Percentiles rank a stretch among this genome's conserved stretches.
Evolutionary conservation across 53 echinoderm and acorn worm genomes (phyloP).

Genomic region (Echinarachnius parma): DNA sequence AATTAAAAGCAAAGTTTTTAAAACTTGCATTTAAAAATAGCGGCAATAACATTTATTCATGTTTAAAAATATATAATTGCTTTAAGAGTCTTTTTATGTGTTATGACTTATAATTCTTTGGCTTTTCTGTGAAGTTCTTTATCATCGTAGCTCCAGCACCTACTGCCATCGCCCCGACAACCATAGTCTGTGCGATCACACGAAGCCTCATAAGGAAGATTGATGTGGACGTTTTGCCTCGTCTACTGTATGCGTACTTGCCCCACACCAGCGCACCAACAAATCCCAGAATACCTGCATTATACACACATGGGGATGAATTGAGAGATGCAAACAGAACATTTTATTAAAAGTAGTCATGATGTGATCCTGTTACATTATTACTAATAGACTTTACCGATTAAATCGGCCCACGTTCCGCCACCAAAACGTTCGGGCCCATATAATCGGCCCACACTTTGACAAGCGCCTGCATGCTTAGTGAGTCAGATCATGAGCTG

Average conservation of each 20-base stretch:
- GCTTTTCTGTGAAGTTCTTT: conserved; percentile 39
- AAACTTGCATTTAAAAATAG: too few species aligned
- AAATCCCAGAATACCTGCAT: conserved; percentile 79
- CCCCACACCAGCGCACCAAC: conserved; percentile 73
- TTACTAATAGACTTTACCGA: too few species aligned
- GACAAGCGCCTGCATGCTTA: conserved; percentile 1
- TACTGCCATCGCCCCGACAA: conserved; percentile 86
- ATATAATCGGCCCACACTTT: too few species aligned
- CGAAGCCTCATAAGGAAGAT: conserved; percentile 86
- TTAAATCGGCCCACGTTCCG: too few species aligned
- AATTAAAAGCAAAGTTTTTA: too few species aligned
- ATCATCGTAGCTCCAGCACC: conserved; percentile 67
- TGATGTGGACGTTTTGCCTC: conserved; percentile 75
- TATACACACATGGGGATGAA: neutral
- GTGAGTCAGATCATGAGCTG: too few species aligned
- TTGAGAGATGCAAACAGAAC: neutral
- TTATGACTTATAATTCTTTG: too few species aligned
- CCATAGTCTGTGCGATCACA: conserved; percentile 77
- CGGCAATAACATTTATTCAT: too few species aligned
- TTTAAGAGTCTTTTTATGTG: too few species aligned
- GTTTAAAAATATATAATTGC: too few species aligned
- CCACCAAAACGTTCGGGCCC: too few species aligned
- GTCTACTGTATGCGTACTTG: conserved; percentile 65
- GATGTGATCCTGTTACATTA: neutral
- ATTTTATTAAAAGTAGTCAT: neutral